Conservation (phyloP, 2,113 vertebrate species). For the Spheniscus mendiculus region DNA sequence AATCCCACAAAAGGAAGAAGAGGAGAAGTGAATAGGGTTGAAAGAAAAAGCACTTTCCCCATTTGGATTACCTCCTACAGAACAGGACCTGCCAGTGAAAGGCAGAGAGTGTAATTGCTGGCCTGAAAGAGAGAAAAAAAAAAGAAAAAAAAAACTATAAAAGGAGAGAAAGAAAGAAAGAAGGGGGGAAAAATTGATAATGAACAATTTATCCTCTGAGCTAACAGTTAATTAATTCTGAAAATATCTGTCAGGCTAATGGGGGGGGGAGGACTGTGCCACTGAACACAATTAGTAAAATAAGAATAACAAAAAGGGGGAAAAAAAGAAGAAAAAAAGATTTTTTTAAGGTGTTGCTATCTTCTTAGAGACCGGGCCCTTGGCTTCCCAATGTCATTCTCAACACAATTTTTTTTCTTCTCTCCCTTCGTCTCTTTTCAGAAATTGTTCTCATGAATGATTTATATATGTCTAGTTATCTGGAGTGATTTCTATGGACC, state of each 20-base stretch:
- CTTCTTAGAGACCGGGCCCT: slow-evolving; percentile 82
- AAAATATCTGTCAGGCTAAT: slow-evolving; percentile 85
- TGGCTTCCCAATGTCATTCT: slow-evolving; percentile 89
- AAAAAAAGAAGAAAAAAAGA: slow-evolving; percentile 8
- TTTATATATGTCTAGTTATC: slow-evolving; percentile 99
- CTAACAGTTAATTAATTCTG: slow-evolving; percentile 88
- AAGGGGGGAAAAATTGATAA: slow-evolving; percentile 73
- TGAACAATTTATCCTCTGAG: slow-evolving; percentile 85
- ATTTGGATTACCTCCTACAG: slow-evolving; percentile 82
- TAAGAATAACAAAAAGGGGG: slow-evolving; percentile 79
- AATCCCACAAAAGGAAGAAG: slow-evolving; percentile 83
- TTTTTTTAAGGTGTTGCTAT: slow-evolving; percentile 83
- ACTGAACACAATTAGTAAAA: slow-evolving; percentile 81
- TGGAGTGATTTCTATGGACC: slow-evolving; percentile 99
- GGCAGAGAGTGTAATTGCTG: slow-evolving; percentile 79
- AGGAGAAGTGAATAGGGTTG: slow-evolving; percentile 78
- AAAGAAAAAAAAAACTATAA: slow-evolving; percentile 62
- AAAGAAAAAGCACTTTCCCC: slow-evolving; percentile 82
- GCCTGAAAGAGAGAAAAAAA: slow-evolving; percentile 69
- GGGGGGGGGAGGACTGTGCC: slow-evolving; percentile 56
- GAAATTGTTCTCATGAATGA: slow-evolving; percentile 99
- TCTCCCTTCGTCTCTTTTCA: slow-evolving; percentile 90
- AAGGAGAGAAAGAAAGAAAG: slow-evolving; percentile 72
- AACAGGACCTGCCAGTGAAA: slow-evolving; percentile 79
- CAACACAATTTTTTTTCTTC: slow-evolving; percentile 81